Base-by-base conservation (phyloP, 2,888 invertebrate genomes). In the Cheilosia grossa region DNA sequence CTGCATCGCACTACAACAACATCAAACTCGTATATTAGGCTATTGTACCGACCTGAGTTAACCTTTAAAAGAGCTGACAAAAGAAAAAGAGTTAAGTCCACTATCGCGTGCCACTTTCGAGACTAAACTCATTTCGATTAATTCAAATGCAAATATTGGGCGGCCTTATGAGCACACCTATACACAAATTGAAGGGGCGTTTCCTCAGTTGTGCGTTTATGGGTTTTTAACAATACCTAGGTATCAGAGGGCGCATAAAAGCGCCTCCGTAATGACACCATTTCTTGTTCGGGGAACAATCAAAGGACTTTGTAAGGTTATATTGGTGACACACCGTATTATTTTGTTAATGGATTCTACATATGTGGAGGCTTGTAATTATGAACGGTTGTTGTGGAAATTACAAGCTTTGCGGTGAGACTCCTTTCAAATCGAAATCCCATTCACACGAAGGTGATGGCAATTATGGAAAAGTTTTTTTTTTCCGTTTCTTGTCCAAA, bases 341-440 rank as follows among this genome's bases (percentile, higher is more conserved):
- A 21, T 17, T 70, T 69, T 47, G 53, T 79, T 79, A 83, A 74
- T 79, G 69, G 83, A 64, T 70, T 79, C 69, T 42, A 30, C 42
- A 54, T 69, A 64, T 79, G 73, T 56, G 58, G 66, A 74, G 63
- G 69, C 69, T 74, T 79, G 79, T 73, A 79, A 83, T 73, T 74
- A 83, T 74, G 56, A 69, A 56, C 64, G 67, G 79, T 74, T 69
- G 44, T 73, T 79, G 73, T 37, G 58, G 53, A 72, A 73, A 69
- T 83, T 69, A 82, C n/a, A 37, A 4, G 37, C 13, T 13, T 37
- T 37, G 13, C 13, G 37, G 37, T 47, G 69, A 15, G 72, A 42
- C 42, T 72, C 33, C 47, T 7, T 44, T 19, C 9, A 47, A 9
- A 19, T 40, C n/a, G n/a, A n/a, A n/a, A n/a, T 56, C 42, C 10